These are phyloP conservation scores for Dicrostonyx torquatus DNA, from an alignment of 2,797 vertebrate genomes.

Conservation along the genomic window DNA sequence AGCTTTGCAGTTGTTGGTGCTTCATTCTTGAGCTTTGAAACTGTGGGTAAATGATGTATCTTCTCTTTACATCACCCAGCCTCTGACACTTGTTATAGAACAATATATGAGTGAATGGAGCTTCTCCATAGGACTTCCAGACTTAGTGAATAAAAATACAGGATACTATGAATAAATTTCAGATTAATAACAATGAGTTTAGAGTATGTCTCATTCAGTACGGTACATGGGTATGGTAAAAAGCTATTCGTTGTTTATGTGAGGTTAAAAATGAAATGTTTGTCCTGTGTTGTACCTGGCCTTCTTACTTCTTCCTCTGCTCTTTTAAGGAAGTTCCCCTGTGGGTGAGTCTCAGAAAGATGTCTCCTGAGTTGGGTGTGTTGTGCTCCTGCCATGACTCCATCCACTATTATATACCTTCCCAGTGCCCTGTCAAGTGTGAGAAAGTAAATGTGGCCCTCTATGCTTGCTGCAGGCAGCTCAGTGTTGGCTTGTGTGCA, in stretches of 20 bases:
- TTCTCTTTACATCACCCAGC: background rate
- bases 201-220: background rate
- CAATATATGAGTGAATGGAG: background rate
- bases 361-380: accelerated
- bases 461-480: background rate
- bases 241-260: background rate
- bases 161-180: background rate
- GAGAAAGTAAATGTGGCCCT: background rate
- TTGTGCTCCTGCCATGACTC: accelerated
- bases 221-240: background rate
- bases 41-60: background rate
- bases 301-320: accelerated
- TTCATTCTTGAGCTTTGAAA: background rate
- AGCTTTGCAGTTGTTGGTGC: background rate
- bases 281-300: background rate
- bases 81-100: background rate
- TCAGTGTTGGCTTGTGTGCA: background rate
- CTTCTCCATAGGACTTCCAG: background rate
- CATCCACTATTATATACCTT: too few relatives aligned
- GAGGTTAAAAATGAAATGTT: background rate
- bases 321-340: background rate
- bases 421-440: background rate
- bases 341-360: background rate
- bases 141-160: background rate
- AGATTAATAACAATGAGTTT: background rate